Percentiles rank a stretch among this genome's conserved stretches.
These are phyloP conservation scores for Stegodyphus dumicola DNA, from an alignment of 1,140 invertebrate genomes.

Conservation along the genomic window DNA sequence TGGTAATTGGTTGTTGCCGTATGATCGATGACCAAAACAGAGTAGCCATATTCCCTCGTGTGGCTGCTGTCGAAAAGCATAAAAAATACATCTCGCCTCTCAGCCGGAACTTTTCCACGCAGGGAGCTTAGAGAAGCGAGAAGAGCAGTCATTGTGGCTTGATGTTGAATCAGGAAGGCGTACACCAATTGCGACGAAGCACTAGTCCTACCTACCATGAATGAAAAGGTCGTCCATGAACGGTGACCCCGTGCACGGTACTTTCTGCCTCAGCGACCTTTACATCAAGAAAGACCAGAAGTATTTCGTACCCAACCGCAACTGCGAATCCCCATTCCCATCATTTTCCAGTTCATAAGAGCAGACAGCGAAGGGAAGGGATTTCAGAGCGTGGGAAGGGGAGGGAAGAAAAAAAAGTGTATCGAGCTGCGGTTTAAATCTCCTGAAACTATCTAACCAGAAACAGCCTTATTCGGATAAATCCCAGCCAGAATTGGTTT, in stretches of 20 bases:
- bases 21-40: too few relatives aligned
- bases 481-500: too few relatives aligned
- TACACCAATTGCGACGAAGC: background rate
- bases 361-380: conserved; percentile 10
- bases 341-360: conserved; percentile 42
- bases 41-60: too few relatives aligned
- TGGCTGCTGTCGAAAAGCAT: too few relatives aligned
- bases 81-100: too few relatives aligned
- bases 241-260: conserved; percentile 10
- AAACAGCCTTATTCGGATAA: too few relatives aligned
- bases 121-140: background rate
- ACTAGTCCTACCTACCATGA: background rate
- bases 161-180: background rate
- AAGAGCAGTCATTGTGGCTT: background rate
- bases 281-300: conserved; percentile 11
- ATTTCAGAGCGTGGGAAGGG: background rate
- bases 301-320: conserved; percentile 3
- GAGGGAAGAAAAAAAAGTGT: too few relatives aligned
- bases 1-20: too few relatives aligned
- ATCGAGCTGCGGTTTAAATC: too few relatives aligned
- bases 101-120: too few relatives aligned
- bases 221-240: conserved; percentile 1
- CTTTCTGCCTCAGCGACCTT: conserved; percentile 31
- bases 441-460: too few relatives aligned
- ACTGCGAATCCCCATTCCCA: conserved; percentile 20